Evolutionary conservation across 2,888 invertebrate species (phyloP), one percentile per base, ranked within the genome.

Genomic region (Apamea sordens): DNA sequence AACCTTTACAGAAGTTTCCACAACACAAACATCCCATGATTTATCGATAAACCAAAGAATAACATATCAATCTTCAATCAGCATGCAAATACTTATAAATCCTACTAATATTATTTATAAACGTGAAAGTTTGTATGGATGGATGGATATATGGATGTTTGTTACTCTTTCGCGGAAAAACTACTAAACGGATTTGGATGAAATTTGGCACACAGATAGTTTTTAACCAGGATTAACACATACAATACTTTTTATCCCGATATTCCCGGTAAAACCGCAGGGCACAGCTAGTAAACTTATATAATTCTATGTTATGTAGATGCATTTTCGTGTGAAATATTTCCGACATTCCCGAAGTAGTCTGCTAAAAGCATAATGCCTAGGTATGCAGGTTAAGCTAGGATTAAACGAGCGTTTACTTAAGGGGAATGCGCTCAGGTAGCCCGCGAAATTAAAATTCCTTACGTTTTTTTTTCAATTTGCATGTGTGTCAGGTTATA

Each of bases 401-500:
- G 76, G 53, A 76, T 77, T n/a, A 78, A 77, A 86, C 61, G 56
- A 64, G 65, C 63, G 71, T 64, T 64, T 70, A 72, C 76, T 77
- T 72, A 76, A 77, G 36, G 18, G 15, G 3, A 18, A 61, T n/a
- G n/a, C n/a, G 7, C 3, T 36, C 36, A 18, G 63, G 1, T 10
- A 36, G 3, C 24, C 15, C 18, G 36, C 18, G 6, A 70, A 59
- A 36, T 32, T 8, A 2, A n/a, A 44, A n/a, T 44, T n/a, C n/a
- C 10, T n/a, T 67, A 28, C 0, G 6, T 28, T 28, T 47, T 41
- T 47, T 41, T n/a, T 11, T 41, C 28, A 28, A 3, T 28, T 68
- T 47, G 28, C 21, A 53, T 21, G 21, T 3, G n/a, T 24, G 15
- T 32, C 50, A 32, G 24, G 13, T 4, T 50, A 32, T 50, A 11